Conservation (phyloP, 1,140 invertebrate genomes). For the Yoshiicerus persimilis region DNA sequence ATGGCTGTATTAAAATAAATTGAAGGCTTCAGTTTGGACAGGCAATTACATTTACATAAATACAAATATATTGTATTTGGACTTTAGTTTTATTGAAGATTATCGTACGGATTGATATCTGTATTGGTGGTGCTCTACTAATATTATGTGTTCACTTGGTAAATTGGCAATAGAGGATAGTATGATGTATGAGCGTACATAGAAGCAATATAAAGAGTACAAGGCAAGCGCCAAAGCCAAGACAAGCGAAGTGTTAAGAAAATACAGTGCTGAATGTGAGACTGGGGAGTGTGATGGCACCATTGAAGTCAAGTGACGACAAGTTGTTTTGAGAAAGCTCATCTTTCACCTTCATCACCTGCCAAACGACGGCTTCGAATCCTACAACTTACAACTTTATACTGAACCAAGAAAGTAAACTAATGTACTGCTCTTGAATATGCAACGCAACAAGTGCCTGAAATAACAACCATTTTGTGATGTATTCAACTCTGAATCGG, state of each 20-base stretch:
- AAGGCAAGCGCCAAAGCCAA: neutral
- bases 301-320: slow-evolving; percentile 11
- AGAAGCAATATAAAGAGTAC: neutral
- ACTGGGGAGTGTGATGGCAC: neutral
- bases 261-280: neutral
- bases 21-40: neutral
- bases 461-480: slow-evolving; percentile 14
- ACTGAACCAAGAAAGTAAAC: neutral
- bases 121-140: neutral
- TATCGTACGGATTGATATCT: neutral
- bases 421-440: neutral
- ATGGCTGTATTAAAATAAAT: neutral
- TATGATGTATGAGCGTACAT: neutral
- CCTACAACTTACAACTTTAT: neutral
- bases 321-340: slow-evolving; percentile 5
- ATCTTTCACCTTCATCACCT: slow-evolving; percentile 13
- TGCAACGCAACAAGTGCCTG: slow-evolving; percentile 20
- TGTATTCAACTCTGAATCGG: neutral
- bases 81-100: neutral
- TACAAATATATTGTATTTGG: neutral
- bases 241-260: neutral
- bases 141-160: neutral
- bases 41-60: neutral
- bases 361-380: neutral
- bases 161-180: neutral